These are phyloP conservation scores for Hirtodrosophila cameraria DNA, from an alignment of 2,888 invertebrate genomes.

Conservation along the genomic window DNA sequence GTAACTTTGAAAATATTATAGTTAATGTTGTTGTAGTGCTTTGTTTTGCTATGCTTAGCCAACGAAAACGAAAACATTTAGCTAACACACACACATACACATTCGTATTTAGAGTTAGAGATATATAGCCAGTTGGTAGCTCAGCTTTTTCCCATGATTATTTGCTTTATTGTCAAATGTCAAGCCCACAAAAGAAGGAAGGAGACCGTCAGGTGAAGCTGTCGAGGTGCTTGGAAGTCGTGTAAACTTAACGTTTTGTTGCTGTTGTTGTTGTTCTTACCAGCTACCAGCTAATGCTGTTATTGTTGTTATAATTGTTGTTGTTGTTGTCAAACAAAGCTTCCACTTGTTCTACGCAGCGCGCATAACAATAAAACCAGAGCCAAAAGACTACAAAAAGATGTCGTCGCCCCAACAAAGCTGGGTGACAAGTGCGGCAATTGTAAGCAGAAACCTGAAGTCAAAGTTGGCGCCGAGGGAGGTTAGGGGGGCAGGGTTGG, in stretches of 20 bases:
- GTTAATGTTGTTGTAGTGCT: constrained; percentile 8
- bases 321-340: constrained; percentile 77
- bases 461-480: constrained; percentile 3
- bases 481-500: no score
- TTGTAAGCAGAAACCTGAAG: constrained; percentile 63
- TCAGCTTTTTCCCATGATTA: constrained; percentile 81
- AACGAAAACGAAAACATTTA: constrained; percentile 54
- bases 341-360: constrained; percentile 80
- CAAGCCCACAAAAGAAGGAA: constrained; percentile 64
- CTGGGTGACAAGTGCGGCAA: constrained; percentile 75
- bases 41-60: constrained; percentile 23
- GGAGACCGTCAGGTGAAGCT: constrained; percentile 15
- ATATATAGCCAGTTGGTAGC: constrained; percentile 33
- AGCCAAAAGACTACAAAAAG: constrained; percentile 12
- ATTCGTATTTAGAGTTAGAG: constrained; percentile 1
- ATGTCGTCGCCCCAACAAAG: constrained; percentile 45
- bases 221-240: constrained; percentile 58
- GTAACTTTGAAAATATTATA: no score
- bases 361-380: constrained; percentile 62
- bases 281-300: constrained; percentile 51
- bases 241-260: constrained; percentile 77
- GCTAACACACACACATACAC: neutral
- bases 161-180: constrained; percentile 82
- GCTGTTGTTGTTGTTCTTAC: constrained; percentile 23
- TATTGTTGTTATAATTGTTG: constrained; percentile 45